Conservation (phyloP, 2,113 vertebrate genomes). For the Leucopsar rothschildi region DNA sequence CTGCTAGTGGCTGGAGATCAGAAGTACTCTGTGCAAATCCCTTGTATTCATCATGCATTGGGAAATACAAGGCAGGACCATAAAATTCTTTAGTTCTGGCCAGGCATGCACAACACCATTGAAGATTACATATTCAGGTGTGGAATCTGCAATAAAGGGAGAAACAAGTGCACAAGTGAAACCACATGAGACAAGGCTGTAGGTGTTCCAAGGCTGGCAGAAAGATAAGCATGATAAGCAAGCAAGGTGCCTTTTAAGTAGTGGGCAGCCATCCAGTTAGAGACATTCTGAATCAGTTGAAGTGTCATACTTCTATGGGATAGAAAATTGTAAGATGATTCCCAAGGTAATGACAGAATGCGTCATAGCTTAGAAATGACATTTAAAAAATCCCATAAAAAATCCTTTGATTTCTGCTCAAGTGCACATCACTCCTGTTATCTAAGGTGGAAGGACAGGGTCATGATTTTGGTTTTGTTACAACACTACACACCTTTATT, state of each 20-base stretch:
- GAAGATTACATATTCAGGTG: slow-evolving; percentile 46
- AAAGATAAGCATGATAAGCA: neutral
- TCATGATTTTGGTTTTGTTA: neutral
- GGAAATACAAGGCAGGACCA: neutral
- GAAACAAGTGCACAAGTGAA: slow-evolving; percentile 20
- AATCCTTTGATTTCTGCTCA: neutral
- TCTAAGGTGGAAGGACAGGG: neutral
- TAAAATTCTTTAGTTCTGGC: neutral
- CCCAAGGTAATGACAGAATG: neutral
- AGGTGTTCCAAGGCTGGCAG: slow-evolving; percentile 9
- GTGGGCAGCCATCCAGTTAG: neutral
- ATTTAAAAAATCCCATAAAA: neutral
- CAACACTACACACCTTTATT: neutral
- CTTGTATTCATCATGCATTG: neutral
- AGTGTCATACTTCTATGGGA: neutral
- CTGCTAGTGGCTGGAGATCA: neutral
- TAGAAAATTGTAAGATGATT: neutral
- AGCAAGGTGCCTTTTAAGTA: neutral
- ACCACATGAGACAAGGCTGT: slow-evolving; percentile 7
- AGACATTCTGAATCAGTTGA: neutral
- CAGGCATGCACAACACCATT: neutral
- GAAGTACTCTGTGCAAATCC: neutral
- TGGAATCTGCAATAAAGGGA: slow-evolving; percentile 51
- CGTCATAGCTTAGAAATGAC: neutral
- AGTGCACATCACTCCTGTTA: neutral